These are phyloP conservation scores for Luffia ferchaultella DNA, from an alignment of 2,888 invertebrate species.

Conservation along the genomic window DNA sequence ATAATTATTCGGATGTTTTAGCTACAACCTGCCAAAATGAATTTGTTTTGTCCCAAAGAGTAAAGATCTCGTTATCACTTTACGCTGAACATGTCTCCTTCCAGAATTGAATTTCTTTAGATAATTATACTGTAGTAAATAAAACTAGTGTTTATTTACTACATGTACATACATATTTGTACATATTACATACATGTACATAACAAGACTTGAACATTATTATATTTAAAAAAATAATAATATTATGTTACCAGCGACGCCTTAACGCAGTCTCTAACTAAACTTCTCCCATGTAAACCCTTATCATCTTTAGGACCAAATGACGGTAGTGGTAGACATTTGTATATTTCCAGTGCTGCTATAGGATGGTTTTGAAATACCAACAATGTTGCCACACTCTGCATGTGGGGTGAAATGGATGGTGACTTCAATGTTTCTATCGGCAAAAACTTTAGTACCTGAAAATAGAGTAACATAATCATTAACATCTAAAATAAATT, in stretches of 20 bases:
- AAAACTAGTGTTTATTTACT: too few relatives aligned
- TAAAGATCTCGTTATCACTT: too few relatives aligned
- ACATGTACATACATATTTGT: too few relatives aligned
- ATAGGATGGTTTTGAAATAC: constrained; percentile 54
- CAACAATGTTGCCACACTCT: constrained; percentile 56
- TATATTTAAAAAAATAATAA: too few relatives aligned
- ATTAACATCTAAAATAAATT: not conserved
- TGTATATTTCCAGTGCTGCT: constrained; percentile 57
- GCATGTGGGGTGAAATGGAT: constrained; percentile 52
- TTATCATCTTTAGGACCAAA: constrained; percentile 57
- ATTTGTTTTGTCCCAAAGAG: too few relatives aligned
- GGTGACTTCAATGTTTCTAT: constrained; percentile 30
- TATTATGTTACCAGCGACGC: constrained; percentile 42
- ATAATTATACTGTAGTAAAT: too few relatives aligned
- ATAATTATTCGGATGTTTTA: too few relatives aligned
- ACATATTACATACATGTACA: too few relatives aligned
- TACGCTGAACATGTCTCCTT: too few relatives aligned
- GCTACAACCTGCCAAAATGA: too few relatives aligned
- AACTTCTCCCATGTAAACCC: constrained; percentile 60
- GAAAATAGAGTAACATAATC: constrained; percentile 14
- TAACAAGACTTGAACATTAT: too few relatives aligned
- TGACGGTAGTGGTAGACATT: constrained; percentile 46
- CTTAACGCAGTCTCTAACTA: constrained; percentile 68
- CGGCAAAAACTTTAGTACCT: constrained; percentile 43
- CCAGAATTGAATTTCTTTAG: too few relatives aligned